phyloP scores from a whole-genome alignment of 2,888 invertebrate genomes.

The Heliconius ismenius region DNA sequence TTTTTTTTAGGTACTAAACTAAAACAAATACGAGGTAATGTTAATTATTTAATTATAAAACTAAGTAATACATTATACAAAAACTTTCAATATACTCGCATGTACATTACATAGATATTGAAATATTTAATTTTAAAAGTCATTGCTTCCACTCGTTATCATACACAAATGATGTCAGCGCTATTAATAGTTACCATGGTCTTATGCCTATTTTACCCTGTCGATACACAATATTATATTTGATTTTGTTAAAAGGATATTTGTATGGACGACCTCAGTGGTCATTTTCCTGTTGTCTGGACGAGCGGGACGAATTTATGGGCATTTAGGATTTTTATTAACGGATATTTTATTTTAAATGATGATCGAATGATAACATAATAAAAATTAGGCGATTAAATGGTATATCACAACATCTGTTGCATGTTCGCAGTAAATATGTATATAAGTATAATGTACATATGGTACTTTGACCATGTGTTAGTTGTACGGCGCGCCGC shows the following conservation, averaged over 20 bases:
- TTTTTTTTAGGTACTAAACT: not conserved
- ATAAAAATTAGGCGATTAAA: constrained; percentile 31
- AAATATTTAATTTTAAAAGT: constrained; percentile 19
- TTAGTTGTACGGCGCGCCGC: constrained; percentile 49
- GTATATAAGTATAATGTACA: constrained; percentile 25
- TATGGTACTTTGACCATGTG: constrained; percentile 49
- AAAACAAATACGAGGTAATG: not conserved
- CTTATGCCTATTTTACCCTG: constrained; percentile 24
- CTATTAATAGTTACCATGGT: constrained; percentile 26
- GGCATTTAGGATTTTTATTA: constrained; percentile 7
- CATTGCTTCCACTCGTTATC: constrained; percentile 26
- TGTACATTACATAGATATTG: not conserved
- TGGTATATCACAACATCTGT: constrained; percentile 37
- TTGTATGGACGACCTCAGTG: constrained; percentile 16
- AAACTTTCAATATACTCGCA: not conserved
- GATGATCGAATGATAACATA: constrained; percentile 25
- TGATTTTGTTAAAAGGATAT: constrained; percentile 19
- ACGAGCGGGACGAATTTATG: not conserved
- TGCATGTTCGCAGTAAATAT: constrained; percentile 29
- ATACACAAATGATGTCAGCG: constrained; percentile 23
- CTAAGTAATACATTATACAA: not conserved
- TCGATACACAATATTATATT: constrained; percentile 18
- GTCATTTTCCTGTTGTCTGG: constrained; percentile 30
- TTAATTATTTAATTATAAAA: too few relatives aligned
- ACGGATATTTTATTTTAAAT: constrained; percentile 31